Evolutionary conservation across 2,888 invertebrate genomes (phyloP), one percentile per base, ranked within the genome.

Genomic region (Euzophera pinguis): DNA sequence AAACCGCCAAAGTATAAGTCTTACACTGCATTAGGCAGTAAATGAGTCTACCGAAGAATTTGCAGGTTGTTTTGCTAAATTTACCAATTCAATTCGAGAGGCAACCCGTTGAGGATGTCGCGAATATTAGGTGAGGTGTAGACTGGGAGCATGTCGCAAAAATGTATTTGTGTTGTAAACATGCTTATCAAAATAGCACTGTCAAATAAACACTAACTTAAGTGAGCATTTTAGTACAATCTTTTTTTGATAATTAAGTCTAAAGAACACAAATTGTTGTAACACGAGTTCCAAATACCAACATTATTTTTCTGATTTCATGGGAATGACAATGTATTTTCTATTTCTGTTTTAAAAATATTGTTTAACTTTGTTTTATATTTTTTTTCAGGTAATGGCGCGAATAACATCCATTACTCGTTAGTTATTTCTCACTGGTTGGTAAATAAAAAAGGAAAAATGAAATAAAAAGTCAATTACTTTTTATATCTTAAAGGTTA

Each of bases 1-100:
- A 22, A 22, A 5, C 22, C 22, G 22, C 22, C 5, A 22, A 22
- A 22, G 22, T 22, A 22, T 13, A 22, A 10, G 32, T 16, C 13
- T 41, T 9, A 32, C 45, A 34, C 14, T 34, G 13, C 47, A 27
- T 37, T 27, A 49, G 14, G 48, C 38, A 38, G 29, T 29, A 42
- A 52, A 41, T 52, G 53, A 34, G 45, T 34, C 10, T 56, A 47
- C 47, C 57, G 50, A 41, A 55, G 43, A 56, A 52, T 56, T 55
- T 39, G 29, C 47, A 52, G 57, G 59, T 57, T 61, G 59, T 60
- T 59, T 54, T 57, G 56, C 50, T 56, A 55, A 62, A 60, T 65
- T 62, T 58, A 60, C 61, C 58, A 56, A 56, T 62, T 63, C 62
- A 62, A 64, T 66, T 66, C 64, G 60, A 48, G 57, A 63, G 60